phyloP scores from a whole-genome alignment of 1,140 invertebrate genomes.

The Drosophila punjabiensis region DNA sequence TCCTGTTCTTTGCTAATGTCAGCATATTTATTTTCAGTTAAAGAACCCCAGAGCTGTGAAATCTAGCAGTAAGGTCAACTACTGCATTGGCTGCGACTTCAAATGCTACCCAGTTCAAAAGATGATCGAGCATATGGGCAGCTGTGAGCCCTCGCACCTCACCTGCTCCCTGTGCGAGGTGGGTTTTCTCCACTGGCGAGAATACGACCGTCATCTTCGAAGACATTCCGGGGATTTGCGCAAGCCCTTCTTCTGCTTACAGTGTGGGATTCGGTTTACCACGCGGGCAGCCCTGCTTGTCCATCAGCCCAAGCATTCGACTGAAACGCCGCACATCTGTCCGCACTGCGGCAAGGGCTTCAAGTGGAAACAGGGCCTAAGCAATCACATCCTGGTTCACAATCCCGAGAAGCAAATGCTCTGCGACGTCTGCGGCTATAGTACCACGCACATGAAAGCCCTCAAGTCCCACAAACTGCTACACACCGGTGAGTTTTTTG shows the following conservation, averaged over 20 bases:
- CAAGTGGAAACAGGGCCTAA: conserved; percentile 88
- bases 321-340: conserved; percentile 87
- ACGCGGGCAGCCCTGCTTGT: conserved; percentile 86
- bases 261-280: conserved; percentile 86
- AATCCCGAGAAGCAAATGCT: conserved; percentile 87
- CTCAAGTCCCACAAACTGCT: conserved; percentile 87
- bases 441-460: conserved; percentile 87
- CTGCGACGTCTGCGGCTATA: conserved; percentile 88
- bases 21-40: conserved; percentile 31
- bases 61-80: conserved; percentile 82
- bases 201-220: conserved; percentile 85
- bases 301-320: conserved; percentile 87
- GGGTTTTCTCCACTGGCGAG: conserved; percentile 84
- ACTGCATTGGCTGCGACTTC: conserved; percentile 84
- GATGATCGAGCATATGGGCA: conserved; percentile 85
- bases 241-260: conserved; percentile 86
- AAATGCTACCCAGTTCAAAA: conserved; percentile 85
- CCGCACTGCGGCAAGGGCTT: conserved; percentile 87
- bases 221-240: conserved; percentile 85
- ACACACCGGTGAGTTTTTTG: conserved; percentile 87
- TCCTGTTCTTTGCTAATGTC: not conserved
- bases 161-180: conserved; percentile 86
- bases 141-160: conserved; percentile 86
- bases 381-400: conserved; percentile 87
- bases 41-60: conserved; percentile 69